These are phyloP conservation scores for Troides helena DNA, from an alignment of 2,888 invertebrate species.

Conservation along the genomic window DNA sequence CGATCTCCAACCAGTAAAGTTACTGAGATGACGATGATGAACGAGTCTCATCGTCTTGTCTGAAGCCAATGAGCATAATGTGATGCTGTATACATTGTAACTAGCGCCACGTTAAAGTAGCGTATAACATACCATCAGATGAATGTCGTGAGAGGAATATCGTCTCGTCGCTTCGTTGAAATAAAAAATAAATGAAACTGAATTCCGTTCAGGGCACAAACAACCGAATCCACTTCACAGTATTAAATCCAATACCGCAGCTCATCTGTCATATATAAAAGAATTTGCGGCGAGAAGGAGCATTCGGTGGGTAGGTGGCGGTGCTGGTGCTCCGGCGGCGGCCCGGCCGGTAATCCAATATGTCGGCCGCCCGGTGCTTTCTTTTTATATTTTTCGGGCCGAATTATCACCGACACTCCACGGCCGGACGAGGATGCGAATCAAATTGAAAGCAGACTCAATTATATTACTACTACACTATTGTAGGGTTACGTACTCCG, in stretches of 20 bases:
- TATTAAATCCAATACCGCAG: conserved; percentile 30
- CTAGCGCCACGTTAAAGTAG: no score
- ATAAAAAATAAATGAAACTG: not conserved
- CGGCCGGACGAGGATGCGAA: conserved; percentile 71
- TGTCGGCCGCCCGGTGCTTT: conserved; percentile 67
- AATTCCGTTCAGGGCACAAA: conserved; percentile 33
- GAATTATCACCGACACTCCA: conserved; percentile 78
- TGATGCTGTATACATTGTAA: no score
- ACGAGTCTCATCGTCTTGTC: no score
- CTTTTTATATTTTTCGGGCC: conserved; percentile 78
- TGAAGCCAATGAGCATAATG: no score
- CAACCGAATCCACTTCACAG: conserved; percentile 14
- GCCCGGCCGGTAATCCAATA: conserved; percentile 69
- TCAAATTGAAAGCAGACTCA: conserved; percentile 80
- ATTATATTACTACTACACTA: conserved; percentile 68
- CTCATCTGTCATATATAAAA: conserved; percentile 27
- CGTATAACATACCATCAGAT: no score
- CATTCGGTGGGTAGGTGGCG: conserved; percentile 38
- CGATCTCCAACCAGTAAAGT: no score
- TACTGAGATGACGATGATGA: no score
- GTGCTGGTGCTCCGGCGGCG: conserved; percentile 29
- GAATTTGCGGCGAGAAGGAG: conserved; percentile 41
- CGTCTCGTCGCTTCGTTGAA: no score
- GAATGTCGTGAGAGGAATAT: no score
- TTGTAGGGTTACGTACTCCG: conserved; percentile 56